Conservation (phyloP, 2,797 vertebrate genomes). For the Leptodactylus fallax region DNA sequence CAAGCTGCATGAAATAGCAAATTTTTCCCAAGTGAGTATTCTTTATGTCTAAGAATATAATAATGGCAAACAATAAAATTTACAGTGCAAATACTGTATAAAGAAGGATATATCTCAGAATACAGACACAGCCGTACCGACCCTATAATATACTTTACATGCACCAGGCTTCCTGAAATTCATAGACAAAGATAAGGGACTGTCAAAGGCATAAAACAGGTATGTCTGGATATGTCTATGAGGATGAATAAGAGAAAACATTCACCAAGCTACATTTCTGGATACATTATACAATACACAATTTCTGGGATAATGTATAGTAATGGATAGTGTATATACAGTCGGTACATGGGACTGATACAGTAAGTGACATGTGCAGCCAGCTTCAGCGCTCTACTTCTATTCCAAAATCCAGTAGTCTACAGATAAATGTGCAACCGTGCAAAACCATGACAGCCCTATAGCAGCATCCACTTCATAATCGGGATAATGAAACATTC, state of each 20-base stretch:
- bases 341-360: neutral
- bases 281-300: neutral
- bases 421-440: neutral
- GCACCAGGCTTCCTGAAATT: neutral
- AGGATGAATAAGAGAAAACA: neutral
- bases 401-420: no score
- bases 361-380: slow-evolving; percentile 4
- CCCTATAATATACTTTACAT: neutral
- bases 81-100: no score
- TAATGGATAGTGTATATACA: slow-evolving; percentile 3
- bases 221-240: neutral
- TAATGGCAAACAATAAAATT: neutral
- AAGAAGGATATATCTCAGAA: neutral
- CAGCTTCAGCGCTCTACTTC: neutral
- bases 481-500: neutral
- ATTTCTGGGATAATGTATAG: neutral
- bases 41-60: neutral
- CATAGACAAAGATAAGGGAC: neutral
- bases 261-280: neutral
- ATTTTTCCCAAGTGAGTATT: neutral
- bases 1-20: no score
- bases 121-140: neutral
- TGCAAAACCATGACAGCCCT: neutral
- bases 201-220: neutral
- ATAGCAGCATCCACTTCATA: neutral